Evolutionary conservation across 30 jellyfish, hydroid and myxozoan species (phyloP), one percentile per base, ranked within the genome.

Genomic region (Aurelia coerulea): DNA sequence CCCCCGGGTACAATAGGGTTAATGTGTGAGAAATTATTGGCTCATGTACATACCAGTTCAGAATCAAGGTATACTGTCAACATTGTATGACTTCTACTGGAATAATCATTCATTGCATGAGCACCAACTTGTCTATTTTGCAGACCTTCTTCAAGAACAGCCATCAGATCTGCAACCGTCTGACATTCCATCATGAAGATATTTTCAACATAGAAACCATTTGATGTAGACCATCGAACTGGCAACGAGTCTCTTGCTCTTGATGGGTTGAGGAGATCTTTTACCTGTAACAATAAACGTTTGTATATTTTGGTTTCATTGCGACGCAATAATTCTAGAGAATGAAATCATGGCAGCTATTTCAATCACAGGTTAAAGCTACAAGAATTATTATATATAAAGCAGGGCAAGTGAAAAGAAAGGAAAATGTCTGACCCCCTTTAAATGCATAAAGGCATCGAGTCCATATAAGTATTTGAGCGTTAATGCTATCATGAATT

Each of bases 31-130:
- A 46, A 0, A 5, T 46, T 7, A 5, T 39, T 3, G 51, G 51
- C 51, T 39, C 6, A 9, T 7, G 14, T 51, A 35, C 80, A 3
- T 74, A 90, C 97, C 87, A 81, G 72, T 52, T 90, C 97, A 8
- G 97, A 84, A 42, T 95, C 97, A n/a, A 95, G 82, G 39, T 80
- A 76, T 2, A 95, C 88, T 56, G 97, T 95, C 63, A 95, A 74
- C 96, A 95, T 95, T 12, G 97, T 83, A 68, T 95, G 99, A 59
- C 99, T 90, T 76, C 99, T 68, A 73, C 99, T 95, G 16, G 99
- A 95, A 78, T 95, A 87, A 54, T 95, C 99, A 79, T 95, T 95
- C 92, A 95, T 67, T 14, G 97, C 90, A 73, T 95, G 98, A 1
- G 85, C 95, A 10, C 99, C 98, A 49, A 95, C 94, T 80, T 95